Conservation (phyloP, 2,113 vertebrate genomes). For the Athene cunicularia region DNA sequence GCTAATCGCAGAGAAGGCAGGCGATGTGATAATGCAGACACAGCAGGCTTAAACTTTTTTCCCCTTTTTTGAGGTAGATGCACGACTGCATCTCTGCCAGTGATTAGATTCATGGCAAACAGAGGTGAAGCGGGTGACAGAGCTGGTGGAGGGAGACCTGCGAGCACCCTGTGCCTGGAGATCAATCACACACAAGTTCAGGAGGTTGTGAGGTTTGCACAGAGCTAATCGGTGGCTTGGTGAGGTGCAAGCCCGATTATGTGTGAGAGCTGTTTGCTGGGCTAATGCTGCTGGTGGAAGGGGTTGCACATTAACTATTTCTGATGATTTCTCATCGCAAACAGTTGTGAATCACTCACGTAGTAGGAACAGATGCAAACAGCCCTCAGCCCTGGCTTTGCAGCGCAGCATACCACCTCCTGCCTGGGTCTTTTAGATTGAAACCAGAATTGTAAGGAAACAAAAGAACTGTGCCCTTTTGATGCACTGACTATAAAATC, state of each 20-base stretch:
- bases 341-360: background rate
- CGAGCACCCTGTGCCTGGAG: accelerated
- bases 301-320: background rate
- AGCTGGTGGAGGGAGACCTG: background rate
- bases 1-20: background rate
- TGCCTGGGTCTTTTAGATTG: background rate
- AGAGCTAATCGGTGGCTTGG: accelerated
- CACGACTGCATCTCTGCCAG: background rate
- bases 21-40: background rate
- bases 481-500: background rate
- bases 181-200: background rate
- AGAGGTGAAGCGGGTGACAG: background rate
- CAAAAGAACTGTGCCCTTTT: background rate
- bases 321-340: background rate
- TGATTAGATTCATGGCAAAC: background rate
- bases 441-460: background rate
- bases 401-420: background rate
- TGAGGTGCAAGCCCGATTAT: background rate
- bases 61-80: background rate
- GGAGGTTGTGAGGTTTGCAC: background rate
- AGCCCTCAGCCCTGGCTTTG: background rate
- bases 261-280: background rate
- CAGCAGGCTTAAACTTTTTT: background rate
- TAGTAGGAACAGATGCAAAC: background rate
- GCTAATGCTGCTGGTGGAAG: background rate